Evolutionary conservation across 2,797 vertebrate species (phyloP), one percentile per base, ranked within the genome.

Genomic region (Gobionotothen gibberifrons): DNA sequence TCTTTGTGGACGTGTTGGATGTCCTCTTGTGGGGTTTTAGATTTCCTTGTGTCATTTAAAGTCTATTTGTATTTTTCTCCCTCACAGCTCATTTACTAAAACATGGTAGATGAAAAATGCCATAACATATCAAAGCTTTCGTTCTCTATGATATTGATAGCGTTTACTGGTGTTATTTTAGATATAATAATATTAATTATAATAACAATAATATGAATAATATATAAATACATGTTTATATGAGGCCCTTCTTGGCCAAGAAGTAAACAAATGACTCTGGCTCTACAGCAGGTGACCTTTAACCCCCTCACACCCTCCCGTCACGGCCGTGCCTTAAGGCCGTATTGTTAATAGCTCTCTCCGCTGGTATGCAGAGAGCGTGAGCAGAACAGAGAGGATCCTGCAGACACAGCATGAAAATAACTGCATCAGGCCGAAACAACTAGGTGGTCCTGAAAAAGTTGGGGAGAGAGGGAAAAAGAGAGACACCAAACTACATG

Each of bases 361-460:
- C 51, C 3, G n/a, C 71, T 90, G 90, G 89, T 89, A 92, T 93
- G 87, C 80, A 60, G 81, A 72, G 72, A 87, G 74, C 67, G 83
- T 88, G 87, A 88, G 84, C 68, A 77, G 74, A 81, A 78, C 76
- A 81, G 70, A 76, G 76, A 83, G 46, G 72, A 85, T 86, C 74
- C 78, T 85, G 84, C 85, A 81, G 86, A 74, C 60, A 73, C 76
- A 52, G 58, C 58, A 66, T 74, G 58, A 85, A 90, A 78, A 79
- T 72, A 84, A 88, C 78, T 81, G 76, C 71, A 86, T 79, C 81
- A 78, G 76, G 75, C 66, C 78, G 51, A 72, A 75, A 86, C 79
- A 80, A 90, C 87, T 88, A 87, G 91, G 93, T 93, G 92, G 92
- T 92, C 92, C 81, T 67, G 56, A 47, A 80, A 74, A 81, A 78